Percentiles rank a stretch among this genome's conserved stretches.
Conservation (phyloP, 2,888 invertebrate genomes). For the Caradrina kadenii region DNA sequence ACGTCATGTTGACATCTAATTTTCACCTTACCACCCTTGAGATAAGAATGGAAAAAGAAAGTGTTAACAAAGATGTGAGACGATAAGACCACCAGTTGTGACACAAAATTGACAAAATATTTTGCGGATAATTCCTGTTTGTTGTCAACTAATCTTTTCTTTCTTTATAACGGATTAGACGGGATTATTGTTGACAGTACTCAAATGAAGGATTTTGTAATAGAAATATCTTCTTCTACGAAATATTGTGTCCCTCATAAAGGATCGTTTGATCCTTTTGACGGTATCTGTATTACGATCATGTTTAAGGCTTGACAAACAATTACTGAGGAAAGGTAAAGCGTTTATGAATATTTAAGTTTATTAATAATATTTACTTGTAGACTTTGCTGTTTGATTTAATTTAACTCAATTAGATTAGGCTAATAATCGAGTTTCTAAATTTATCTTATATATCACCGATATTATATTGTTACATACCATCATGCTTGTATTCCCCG, state of each 20-base stretch:
- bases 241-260: constrained; percentile 33
- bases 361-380: background rate
- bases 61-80: constrained; percentile 72
- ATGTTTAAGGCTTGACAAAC: constrained; percentile 9
- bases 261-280: constrained; percentile 42
- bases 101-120: constrained; percentile 88
- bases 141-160: constrained; percentile 75
- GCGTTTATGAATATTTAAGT: background rate
- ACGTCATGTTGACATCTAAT: constrained; percentile 86
- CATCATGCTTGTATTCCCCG: no score
- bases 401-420: background rate
- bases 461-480: no score
- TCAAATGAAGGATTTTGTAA: constrained; percentile 60
- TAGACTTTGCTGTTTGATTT: background rate
- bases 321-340: background rate
- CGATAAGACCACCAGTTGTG: constrained; percentile 86
- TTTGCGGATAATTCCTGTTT: constrained; percentile 76
- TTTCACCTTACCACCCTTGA: constrained; percentile 74
- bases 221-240: constrained; percentile 41
- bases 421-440: no score
- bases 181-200: constrained; percentile 59
- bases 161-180: constrained; percentile 75
- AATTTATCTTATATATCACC: no score
- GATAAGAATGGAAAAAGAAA: constrained; percentile 76
- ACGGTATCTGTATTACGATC: constrained; percentile 1